Conservation (phyloP, 2,888 invertebrate genomes). For the Malthinus flaveolus region DNA sequence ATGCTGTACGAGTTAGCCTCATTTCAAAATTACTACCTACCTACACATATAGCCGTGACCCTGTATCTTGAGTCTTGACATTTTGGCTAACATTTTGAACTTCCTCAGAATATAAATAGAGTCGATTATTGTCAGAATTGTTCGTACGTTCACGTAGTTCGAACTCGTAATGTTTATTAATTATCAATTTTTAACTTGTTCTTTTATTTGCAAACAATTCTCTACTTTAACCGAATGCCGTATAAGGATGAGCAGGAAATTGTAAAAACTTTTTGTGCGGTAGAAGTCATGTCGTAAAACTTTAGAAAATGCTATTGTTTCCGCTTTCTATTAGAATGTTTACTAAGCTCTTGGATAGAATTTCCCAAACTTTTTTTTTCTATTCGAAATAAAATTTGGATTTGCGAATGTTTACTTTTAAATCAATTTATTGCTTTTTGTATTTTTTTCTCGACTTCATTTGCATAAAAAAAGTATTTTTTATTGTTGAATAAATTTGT, state of each 20-base stretch:
- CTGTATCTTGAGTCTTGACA: conserved; percentile 22
- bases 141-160: too few relatives aligned
- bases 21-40: too few relatives aligned
- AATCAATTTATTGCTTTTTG: neutral
- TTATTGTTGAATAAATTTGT: too few relatives aligned
- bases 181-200: too few relatives aligned
- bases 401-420: neutral
- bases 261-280: too few relatives aligned
- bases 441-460: neutral
- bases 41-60: conserved; percentile 18
- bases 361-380: neutral
- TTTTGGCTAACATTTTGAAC: conserved; percentile 8
- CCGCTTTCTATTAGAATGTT: conserved; percentile 1
- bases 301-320: conserved; percentile 2
- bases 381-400: conserved; percentile 1
- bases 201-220: too few relatives aligned
- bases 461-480: too few relatives aligned
- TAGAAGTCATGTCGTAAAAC: neutral
- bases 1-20: conserved; percentile 2
- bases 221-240: too few relatives aligned
- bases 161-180: too few relatives aligned
- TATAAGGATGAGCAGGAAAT: too few relatives aligned
- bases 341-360: neutral
- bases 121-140: neutral
- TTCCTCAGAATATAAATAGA: conserved; percentile 7